Evolutionary conservation across 64 coral and sea anemone species (phyloP).

Genomic region (Actinia tenebrosa): DNA sequence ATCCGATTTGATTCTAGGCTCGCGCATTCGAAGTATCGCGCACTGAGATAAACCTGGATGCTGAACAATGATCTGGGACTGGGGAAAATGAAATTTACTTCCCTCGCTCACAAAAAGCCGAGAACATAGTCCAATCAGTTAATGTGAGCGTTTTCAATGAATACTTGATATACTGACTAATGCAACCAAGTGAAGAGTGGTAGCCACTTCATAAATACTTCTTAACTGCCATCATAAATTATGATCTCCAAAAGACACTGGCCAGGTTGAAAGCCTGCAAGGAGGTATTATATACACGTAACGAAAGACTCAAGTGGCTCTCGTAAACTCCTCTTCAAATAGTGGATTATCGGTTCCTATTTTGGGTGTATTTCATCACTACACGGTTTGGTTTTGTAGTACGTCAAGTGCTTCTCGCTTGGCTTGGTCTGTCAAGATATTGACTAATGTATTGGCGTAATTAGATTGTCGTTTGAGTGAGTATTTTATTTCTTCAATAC

Average conservation of each 20-base stretch:
- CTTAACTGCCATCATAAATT: slow-evolving; percentile 14
- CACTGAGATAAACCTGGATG: neutral
- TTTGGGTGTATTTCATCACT: slow-evolving; percentile 3
- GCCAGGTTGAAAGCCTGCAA: neutral
- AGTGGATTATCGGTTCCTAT: slow-evolving; percentile 22
- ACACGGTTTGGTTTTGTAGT: neutral
- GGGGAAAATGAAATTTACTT: neutral
- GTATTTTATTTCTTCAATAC: neutral
- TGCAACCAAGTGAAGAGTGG: neutral
- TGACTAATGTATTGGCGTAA: slow-evolving; percentile 12
- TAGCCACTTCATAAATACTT: slow-evolving; percentile 9
- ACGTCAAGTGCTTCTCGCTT: slow-evolving; percentile 8
- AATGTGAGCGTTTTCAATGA: neutral
- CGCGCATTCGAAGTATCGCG: neutral
- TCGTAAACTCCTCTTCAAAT: neutral
- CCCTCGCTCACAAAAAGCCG: neutral
- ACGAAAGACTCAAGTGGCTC: slow-evolving; percentile 15
- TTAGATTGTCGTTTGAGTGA: slow-evolving; percentile 8
- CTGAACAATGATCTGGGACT: neutral
- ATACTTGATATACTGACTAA: slow-evolving; percentile 9
- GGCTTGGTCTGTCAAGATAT: slow-evolving; percentile 16
- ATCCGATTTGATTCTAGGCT: neutral
- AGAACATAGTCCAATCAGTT: neutral
- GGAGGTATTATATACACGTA: slow-evolving; percentile 23
- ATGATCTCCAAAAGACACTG: slow-evolving; percentile 5